phyloP scores from a whole-genome alignment of 2,113 vertebrate genomes.

The Dipodomys ordii region DNA sequence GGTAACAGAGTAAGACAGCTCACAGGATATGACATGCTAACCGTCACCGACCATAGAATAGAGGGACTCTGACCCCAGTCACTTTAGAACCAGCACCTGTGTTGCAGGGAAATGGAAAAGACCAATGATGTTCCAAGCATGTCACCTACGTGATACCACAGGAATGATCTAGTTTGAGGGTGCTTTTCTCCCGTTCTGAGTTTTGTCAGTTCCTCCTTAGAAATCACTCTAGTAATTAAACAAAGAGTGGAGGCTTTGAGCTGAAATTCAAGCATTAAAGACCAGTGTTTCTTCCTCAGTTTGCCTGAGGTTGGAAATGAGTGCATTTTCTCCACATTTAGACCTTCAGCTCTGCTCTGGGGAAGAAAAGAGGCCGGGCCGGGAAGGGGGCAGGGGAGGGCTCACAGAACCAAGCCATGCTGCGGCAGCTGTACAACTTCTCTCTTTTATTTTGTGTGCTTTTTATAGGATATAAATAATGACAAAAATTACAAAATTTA shows the following conservation, averaged over 20 bases:
- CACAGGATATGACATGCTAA: neutral
- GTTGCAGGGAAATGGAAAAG: neutral
- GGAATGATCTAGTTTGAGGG: neutral
- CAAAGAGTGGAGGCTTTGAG: neutral
- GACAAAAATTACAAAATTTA: constrained; percentile 98
- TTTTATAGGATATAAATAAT: constrained; percentile 98
- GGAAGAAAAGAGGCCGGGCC: too few species aligned
- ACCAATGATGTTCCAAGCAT: neutral
- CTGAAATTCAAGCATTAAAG: constrained; percentile 24
- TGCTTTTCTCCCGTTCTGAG: neutral
- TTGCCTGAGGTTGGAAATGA: constrained; percentile 8
- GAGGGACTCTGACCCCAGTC: neutral
- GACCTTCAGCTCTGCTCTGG: neutral
- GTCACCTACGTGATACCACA: neutral
- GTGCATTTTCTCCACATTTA: neutral
- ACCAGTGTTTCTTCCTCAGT: neutral
- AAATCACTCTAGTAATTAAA: constrained; percentile 17
- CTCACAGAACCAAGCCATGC: constrained; percentile 77
- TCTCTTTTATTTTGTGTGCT: constrained; percentile 99
- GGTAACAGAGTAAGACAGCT: neutral
- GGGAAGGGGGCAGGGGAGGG: constrained; percentile 3
- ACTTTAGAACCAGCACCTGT: neutral
- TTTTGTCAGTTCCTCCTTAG: neutral
- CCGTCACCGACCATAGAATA: neutral
- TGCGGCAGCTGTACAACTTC: constrained; percentile 92